phyloP scores from a whole-genome alignment of 2,888 invertebrate genomes.

The Sminthurides aquaticus region DNA sequence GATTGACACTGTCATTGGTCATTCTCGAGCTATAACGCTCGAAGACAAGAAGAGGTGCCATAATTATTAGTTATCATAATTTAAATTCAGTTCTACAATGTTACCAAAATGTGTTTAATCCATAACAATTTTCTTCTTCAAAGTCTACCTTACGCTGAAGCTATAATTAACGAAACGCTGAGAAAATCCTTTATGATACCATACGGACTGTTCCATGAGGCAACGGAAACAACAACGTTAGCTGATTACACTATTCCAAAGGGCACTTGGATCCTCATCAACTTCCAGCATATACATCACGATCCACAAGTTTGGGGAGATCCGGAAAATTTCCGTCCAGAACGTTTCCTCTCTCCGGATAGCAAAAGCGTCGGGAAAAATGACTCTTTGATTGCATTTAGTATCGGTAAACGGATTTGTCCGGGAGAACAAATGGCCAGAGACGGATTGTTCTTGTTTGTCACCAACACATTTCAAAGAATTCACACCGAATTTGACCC shows the following conservation, averaged over 20 bases:
- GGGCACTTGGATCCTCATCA: slow-evolving; percentile 14
- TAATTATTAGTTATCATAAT: background rate
- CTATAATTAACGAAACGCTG: slow-evolving; percentile 27
- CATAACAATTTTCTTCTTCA: too few species aligned
- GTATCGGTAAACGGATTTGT: slow-evolving; percentile 6
- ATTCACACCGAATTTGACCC: slow-evolving; percentile 5
- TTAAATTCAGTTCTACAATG: background rate
- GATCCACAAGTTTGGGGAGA: slow-evolving; percentile 30
- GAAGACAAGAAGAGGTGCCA: slow-evolving; percentile 14
- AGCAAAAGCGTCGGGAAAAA: slow-evolving; percentile 11
- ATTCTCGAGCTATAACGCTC: background rate
- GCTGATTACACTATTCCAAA: slow-evolving; percentile 25
- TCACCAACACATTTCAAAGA: slow-evolving; percentile 7
- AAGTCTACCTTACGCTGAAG: slow-evolving; percentile 31
- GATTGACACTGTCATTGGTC: slow-evolving; percentile 10
- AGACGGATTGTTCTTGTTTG: slow-evolving; percentile 7
- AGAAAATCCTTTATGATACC: slow-evolving; percentile 23
- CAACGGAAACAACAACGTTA: slow-evolving; percentile 9
- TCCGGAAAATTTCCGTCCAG: slow-evolving; percentile 26
- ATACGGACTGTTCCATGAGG: slow-evolving; percentile 21
- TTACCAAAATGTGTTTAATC: background rate
- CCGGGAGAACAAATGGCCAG: slow-evolving; percentile 11
- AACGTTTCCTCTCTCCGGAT: slow-evolving; percentile 27
- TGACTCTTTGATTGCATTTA: slow-evolving; percentile 10
- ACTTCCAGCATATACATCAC: slow-evolving; percentile 22